These are phyloP conservation scores for Drosophila pachea DNA, from an alignment of 1,140 invertebrate species.

Conservation along the genomic window DNA sequence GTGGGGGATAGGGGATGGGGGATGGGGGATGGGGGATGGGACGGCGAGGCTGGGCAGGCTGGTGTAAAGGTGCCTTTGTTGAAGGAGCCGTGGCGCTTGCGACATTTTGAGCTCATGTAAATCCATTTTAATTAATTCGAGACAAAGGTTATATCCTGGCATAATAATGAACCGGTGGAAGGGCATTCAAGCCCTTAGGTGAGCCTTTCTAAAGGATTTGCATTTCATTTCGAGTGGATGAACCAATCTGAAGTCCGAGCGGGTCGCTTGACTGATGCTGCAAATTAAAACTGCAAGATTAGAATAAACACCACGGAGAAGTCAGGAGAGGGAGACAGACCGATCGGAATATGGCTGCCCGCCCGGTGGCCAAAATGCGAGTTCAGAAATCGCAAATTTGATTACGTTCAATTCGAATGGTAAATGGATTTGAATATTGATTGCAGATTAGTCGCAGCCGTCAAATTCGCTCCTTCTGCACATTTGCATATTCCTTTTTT, in stretches of 20 bases:
- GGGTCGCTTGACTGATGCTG: conserved; percentile 33
- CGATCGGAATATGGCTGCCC: not conserved
- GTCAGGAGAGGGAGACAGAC: conserved; percentile 18
- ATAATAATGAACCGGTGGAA: conserved; percentile 63
- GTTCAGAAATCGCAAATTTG: conserved; percentile 67
- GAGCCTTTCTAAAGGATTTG: conserved; percentile 67
- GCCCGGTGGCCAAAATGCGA: conserved; percentile 3
- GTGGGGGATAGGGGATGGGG: no score
- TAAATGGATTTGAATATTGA: conserved; percentile 77
- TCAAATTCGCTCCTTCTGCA: conserved; percentile 68
- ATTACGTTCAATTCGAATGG: conserved; percentile 70
- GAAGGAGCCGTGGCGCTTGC: conserved; percentile 37
- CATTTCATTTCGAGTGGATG: conserved; percentile 74
- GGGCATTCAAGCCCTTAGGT: conserved; percentile 42
- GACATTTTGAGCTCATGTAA: conserved; percentile 77
- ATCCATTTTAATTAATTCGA: conserved; percentile 78
- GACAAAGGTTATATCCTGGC: conserved; percentile 74
- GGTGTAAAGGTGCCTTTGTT: conserved; percentile 66
- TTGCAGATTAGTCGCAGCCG: conserved; percentile 62
- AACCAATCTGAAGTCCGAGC: conserved; percentile 33
- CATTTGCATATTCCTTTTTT: conserved; percentile 72
- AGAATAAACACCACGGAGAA: conserved; percentile 60
- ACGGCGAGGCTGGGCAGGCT: not conserved
- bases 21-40: no score
- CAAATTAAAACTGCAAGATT: conserved; percentile 59